A percentile compares a stretch with the other conserved stretches of the same genome.
Evolutionary conservation across 1,140 invertebrate genomes (phyloP).

Genomic region (Hyles euphorbiae): DNA sequence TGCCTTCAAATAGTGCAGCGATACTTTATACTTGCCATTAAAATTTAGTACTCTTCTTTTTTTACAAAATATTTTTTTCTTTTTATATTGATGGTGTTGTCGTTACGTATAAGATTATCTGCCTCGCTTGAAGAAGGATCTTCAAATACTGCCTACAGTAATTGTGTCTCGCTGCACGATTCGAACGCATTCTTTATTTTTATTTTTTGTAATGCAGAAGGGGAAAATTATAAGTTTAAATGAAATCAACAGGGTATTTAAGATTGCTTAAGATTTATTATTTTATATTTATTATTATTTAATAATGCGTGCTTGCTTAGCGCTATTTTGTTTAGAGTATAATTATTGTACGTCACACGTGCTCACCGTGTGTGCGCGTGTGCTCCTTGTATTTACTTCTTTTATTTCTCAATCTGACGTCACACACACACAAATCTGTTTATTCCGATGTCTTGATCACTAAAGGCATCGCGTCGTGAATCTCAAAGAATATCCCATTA

Average conservation of each 20-base stretch:
- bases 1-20: slow-evolving; percentile 3
- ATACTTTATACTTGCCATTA: no score
- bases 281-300: slow-evolving; percentile 70
- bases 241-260: slow-evolving; percentile 74
- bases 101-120: no score
- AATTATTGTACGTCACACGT: neutral
- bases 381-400: slow-evolving; percentile 1
- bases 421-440: neutral
- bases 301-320: slow-evolving; percentile 30
- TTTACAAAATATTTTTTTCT: no score
- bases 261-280: slow-evolving; percentile 72
- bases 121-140: neutral
- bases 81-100: no score
- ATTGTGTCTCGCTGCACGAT: slow-evolving; percentile 1
- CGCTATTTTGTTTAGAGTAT: slow-evolving; percentile 36
- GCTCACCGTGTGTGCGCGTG: neutral
- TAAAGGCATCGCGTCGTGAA: no score
- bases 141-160: neutral
- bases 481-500: no score
- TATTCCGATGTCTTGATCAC: neutral
- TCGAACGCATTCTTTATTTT: slow-evolving; percentile 4
- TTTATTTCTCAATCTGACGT: slow-evolving; percentile 3
- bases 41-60: no score
- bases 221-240: slow-evolving; percentile 45
- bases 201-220: slow-evolving; percentile 39